Evolutionary conservation across 2,888 invertebrate species (phyloP).

Genomic region (Trimorus sp.): DNA sequence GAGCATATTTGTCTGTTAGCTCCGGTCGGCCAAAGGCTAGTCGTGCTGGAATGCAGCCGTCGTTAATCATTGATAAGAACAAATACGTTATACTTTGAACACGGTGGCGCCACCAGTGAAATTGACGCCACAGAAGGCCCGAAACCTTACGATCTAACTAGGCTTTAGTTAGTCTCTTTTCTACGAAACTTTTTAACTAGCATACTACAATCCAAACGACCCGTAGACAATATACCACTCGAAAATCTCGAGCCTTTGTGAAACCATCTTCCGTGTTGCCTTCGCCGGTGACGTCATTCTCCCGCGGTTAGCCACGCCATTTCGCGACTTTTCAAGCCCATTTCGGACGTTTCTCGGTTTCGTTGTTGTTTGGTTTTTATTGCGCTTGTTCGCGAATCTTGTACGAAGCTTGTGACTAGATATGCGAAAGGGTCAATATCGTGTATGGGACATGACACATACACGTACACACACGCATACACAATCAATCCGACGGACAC

Average conservation of each 20-base stretch:
- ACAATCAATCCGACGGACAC: too few species aligned
- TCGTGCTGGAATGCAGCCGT: conserved; percentile 81
- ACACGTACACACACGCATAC: too few species aligned
- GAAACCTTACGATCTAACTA: conserved; percentile 41
- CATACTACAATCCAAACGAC: conserved; percentile 27
- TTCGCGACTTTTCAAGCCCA: neutral
- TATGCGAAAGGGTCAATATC: conserved; percentile 54
- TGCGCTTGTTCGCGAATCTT: conserved; percentile 18
- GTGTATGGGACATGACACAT: conserved; percentile 19
- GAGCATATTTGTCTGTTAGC: conserved; percentile 82
- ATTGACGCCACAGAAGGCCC: conserved; percentile 31
- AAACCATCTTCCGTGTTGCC: conserved; percentile 51
- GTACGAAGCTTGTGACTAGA: conserved; percentile 27
- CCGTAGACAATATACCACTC: conserved; percentile 49
- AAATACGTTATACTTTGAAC: conserved; percentile 81
- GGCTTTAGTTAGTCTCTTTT: conserved; percentile 52
- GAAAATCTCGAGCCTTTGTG: conserved; percentile 23
- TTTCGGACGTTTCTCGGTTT: too few species aligned
- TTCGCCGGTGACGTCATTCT: conserved; percentile 45
- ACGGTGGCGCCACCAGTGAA: neutral
- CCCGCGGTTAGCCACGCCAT: conserved; percentile 38
- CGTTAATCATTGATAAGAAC: conserved; percentile 81
- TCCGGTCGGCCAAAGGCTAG: conserved; percentile 81
- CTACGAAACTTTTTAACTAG: conserved; percentile 53
- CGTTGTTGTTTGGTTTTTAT: too few species aligned